A percentile compares a stretch with the other conserved stretches of the same genome.
These are phyloP conservation scores for Phthorimaea operculella DNA, from an alignment of 1,140 invertebrate genomes.

Conservation along the genomic window DNA sequence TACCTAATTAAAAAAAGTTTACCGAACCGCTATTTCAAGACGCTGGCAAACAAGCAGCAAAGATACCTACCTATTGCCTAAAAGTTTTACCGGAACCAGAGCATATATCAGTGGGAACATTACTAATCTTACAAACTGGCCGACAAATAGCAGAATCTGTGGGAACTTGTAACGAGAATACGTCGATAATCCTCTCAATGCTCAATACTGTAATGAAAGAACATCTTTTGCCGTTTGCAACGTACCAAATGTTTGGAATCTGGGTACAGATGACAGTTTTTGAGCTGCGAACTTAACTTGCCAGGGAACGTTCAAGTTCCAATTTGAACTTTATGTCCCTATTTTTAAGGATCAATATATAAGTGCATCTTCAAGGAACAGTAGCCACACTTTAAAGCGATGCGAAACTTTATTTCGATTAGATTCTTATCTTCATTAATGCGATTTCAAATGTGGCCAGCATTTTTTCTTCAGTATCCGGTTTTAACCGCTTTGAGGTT, in stretches of 20 bases:
- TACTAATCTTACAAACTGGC: background rate
- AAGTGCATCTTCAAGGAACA: background rate
- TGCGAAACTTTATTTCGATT: constrained; percentile 28
- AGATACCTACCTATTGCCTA: no score
- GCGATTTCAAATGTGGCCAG: constrained; percentile 32
- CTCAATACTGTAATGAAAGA: background rate
- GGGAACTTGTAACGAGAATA: constrained; percentile 22
- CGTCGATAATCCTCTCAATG: constrained; percentile 25
- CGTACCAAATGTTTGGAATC: no score
- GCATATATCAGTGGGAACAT: background rate
- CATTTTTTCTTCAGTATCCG: constrained; percentile 48
- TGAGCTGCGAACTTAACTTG: no score
- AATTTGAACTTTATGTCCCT: no score
- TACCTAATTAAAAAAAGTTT: no score
- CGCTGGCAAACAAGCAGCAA: no score
- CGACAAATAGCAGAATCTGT: constrained; percentile 16
- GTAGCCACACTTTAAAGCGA: background rate
- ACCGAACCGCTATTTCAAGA: no score
- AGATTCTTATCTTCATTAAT: constrained; percentile 52
- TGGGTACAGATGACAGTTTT: no score
- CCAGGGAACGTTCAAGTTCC: no score
- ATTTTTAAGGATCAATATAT: no score
- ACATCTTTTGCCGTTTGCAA: no score
- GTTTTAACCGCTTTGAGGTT: constrained; percentile 18
- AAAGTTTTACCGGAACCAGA: no score